Conservation (phyloP, 2,888 invertebrate genomes). For the Lepidochitona cinerea region DNA sequence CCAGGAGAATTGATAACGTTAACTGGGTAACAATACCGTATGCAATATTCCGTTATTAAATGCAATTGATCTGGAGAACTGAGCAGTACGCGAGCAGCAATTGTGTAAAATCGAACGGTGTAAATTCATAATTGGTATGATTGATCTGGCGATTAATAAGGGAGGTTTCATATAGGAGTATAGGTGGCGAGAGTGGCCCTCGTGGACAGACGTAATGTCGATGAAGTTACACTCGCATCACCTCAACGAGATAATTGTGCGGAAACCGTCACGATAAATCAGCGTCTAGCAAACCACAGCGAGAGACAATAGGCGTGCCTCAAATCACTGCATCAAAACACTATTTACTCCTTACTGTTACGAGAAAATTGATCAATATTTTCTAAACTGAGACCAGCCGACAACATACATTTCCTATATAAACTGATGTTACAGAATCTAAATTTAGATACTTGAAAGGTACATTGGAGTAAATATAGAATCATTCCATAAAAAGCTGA, state of each 20-base stretch:
- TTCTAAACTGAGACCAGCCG: no score
- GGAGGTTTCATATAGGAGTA: neutral
- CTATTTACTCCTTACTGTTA: neutral
- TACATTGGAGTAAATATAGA: no score
- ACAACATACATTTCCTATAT: no score
- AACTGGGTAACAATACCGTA: conserved; percentile 1
- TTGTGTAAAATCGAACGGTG: conserved; percentile 5
- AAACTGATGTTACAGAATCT: no score
- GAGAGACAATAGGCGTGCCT: conserved; percentile 1
- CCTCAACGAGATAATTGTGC: neutral
- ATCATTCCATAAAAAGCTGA: no score
- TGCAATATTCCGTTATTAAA: conserved; percentile 6
- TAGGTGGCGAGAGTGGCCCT: neutral
- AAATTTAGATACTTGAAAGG: no score
- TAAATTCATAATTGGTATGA: conserved; percentile 5
- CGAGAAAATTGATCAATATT: neutral
- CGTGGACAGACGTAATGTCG: neutral
- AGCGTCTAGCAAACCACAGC: neutral
- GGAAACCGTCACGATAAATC: neutral
- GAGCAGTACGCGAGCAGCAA: neutral
- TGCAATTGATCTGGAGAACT: neutral
- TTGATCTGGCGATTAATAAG: neutral
- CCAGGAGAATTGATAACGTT: no score
- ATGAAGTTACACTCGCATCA: neutral
- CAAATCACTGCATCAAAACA: neutral